These are phyloP conservation scores for Volucella inflata DNA, from an alignment of 2,888 invertebrate genomes.

Conservation along the genomic window DNA sequence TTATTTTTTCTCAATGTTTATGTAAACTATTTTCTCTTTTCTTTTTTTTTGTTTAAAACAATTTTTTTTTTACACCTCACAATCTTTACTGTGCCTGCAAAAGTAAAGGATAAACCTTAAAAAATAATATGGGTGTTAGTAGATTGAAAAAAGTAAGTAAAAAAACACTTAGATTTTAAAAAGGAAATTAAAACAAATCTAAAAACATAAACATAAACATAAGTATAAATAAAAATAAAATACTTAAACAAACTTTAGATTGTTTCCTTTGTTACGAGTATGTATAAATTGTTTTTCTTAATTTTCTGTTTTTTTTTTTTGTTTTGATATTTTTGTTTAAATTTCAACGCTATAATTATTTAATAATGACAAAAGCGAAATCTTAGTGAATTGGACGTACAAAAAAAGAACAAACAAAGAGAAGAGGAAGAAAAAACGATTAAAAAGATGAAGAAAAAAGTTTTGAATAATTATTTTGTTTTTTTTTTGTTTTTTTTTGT, in stretches of 20 bases:
- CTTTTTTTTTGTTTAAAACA: conserved; percentile 67
- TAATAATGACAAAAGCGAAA: conserved; percentile 75
- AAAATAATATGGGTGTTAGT: conserved; percentile 84
- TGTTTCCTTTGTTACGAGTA: conserved; percentile 32
- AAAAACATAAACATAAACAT: conserved; percentile 61
- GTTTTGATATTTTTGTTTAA: conserved; percentile 43
- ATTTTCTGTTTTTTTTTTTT: conserved; percentile 42
- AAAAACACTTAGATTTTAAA: conserved; percentile 78
- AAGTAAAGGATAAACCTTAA: conserved; percentile 84
- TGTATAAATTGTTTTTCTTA: conserved; percentile 15
- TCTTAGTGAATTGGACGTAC: conserved; percentile 69
- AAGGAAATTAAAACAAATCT: conserved; percentile 49
- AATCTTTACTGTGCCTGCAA: conserved; percentile 84
- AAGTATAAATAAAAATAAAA: conserved; percentile 51
- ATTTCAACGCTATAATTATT: conserved; percentile 72
- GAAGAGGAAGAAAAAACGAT: conserved; percentile 72
- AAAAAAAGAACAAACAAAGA: conserved; percentile 73
- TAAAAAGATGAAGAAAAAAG: conserved; percentile 72
- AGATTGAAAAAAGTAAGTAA: conserved; percentile 83
- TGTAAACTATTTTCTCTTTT: conserved; percentile 61
- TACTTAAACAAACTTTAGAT: conserved; percentile 54
- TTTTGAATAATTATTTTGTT: conserved; percentile 21
- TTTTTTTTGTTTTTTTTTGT: conserved; percentile 16
- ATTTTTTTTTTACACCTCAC: conserved; percentile 78
- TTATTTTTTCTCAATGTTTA: conserved; percentile 64